phyloP scores from a whole-genome alignment of 2,113 vertebrate species.

The Onychostruthus taczanowskii region DNA sequence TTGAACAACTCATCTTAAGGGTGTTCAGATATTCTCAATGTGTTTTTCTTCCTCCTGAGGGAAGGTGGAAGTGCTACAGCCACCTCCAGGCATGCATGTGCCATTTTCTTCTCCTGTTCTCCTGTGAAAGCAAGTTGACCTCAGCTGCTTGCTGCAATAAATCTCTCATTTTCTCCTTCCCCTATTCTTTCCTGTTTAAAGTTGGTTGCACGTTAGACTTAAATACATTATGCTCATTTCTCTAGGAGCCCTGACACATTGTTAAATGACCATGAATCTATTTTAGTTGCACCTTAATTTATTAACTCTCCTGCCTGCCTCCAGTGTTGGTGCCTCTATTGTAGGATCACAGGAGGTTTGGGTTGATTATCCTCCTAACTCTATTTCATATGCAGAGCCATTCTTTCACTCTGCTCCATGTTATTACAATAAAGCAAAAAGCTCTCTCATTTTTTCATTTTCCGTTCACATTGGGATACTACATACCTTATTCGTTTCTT shows the following conservation, averaged over 20 bases:
- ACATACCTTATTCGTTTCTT: background rate
- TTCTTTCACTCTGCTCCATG: background rate
- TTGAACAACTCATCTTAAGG: background rate
- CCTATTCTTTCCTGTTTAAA: constrained; percentile 3
- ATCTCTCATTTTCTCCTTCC: constrained; percentile 10
- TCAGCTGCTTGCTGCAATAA: constrained; percentile 15
- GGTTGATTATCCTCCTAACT: constrained; percentile 27
- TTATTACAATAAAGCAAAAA: background rate
- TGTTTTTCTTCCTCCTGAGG: background rate
- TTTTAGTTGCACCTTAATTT: constrained; percentile 46
- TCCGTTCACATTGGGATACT: background rate
- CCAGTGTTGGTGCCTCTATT: background rate
- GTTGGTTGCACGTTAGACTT: constrained; percentile 17
- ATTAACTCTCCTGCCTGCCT: constrained; percentile 13
- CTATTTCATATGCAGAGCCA: constrained; percentile 16
- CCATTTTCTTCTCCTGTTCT: background rate
- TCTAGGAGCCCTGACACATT: background rate
- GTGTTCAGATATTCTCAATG: background rate
- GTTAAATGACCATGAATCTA: constrained; percentile 33
- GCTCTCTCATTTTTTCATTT: constrained; percentile 16
- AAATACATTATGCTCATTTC: constrained; percentile 21
- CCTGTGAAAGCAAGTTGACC: background rate
- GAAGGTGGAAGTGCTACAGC: background rate
- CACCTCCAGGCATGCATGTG: fast-evolving
- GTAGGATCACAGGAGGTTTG: background rate